Conservation (phyloP, 2,113 vertebrate genomes). For the Electrona antarctica region DNA sequence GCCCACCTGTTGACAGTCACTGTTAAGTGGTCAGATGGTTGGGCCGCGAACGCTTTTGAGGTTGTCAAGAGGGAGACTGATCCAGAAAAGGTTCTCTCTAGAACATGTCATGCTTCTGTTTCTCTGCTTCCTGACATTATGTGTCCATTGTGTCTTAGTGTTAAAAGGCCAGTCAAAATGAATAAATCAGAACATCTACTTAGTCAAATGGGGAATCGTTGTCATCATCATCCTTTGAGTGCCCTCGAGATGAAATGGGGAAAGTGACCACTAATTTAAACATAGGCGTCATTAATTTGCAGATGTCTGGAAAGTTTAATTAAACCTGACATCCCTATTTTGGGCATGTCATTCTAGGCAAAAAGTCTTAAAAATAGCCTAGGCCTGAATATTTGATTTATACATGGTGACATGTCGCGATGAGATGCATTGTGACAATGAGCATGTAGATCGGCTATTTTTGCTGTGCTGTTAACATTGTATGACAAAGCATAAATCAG, state of each 20-base stretch:
- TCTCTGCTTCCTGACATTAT: constrained; percentile 1
- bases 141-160: neutral
- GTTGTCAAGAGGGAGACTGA: too few species aligned
- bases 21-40: neutral
- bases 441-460: too few species aligned
- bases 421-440: too few species aligned
- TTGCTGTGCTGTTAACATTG: too few species aligned
- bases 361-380: too few species aligned
- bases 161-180: neutral
- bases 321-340: too few species aligned
- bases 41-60: too few species aligned
- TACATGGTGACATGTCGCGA: too few species aligned
- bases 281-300: constrained; percentile 10
- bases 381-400: too few species aligned
- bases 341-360: too few species aligned
- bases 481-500: neutral
- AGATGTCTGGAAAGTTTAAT: constrained; percentile 3
- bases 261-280: neutral
- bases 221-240: too few species aligned
- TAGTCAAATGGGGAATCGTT: neutral
- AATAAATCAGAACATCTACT: neutral
- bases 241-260: neutral
- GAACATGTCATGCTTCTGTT: constrained; percentile 18
- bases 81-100: neutral
- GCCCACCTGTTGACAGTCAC: neutral